phyloP scores from a whole-genome alignment of 2,797 vertebrate species.

The Channa striata region DNA sequence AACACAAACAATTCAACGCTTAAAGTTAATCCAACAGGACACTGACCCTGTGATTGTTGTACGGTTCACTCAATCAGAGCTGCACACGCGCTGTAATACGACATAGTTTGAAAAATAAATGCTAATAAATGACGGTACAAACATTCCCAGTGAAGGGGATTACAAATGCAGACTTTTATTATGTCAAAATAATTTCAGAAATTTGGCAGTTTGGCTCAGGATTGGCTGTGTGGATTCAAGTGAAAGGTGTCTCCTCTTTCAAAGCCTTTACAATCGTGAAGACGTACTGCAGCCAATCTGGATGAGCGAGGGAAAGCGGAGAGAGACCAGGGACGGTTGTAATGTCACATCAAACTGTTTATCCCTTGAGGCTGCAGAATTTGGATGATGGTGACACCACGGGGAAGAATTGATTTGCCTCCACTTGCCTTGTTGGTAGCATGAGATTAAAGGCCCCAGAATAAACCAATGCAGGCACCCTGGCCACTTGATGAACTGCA shows the following conservation, averaged over 20 bases:
- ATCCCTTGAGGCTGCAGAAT: slow-evolving; percentile 30
- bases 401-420: slow-evolving; percentile 38
- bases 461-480: slow-evolving; percentile 13
- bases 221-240: background rate
- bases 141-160: background rate
- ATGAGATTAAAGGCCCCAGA: slow-evolving; percentile 42
- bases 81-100: no score
- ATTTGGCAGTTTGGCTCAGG: no score
- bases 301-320: background rate
- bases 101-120: no score
- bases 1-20: no score
- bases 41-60: no score
- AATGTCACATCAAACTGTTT: slow-evolving; percentile 37
- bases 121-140: no score
- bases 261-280: slow-evolving; percentile 8
- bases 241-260: background rate
- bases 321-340: slow-evolving; percentile 11
- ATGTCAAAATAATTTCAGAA: background rate
- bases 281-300: slow-evolving; percentile 1
- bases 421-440: slow-evolving; percentile 21
- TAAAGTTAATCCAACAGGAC: no score
- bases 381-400: slow-evolving; percentile 28
- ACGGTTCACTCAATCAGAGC: no score
- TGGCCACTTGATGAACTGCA: slow-evolving; percentile 9
- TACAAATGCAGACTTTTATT: background rate